phyloP scores from a whole-genome alignment of 2,113 vertebrate genomes.

The Gnathonemus echidnorhynchus region DNA sequence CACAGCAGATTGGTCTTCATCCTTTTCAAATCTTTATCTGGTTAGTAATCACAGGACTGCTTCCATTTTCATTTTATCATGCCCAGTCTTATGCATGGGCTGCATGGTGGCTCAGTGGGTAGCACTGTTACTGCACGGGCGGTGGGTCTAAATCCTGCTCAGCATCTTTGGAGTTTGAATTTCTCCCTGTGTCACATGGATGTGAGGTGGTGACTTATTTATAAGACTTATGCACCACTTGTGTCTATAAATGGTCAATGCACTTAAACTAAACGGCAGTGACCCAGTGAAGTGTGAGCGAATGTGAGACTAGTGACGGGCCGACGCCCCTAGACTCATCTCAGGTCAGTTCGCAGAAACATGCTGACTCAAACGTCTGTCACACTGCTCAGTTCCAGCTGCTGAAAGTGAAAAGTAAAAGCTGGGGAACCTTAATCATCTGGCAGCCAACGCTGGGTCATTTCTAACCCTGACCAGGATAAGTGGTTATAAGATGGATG shows the following conservation, averaged over 20 bases:
- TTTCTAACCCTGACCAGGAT: not conserved
- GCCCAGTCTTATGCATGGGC: not conserved
- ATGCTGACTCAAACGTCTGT: not conserved
- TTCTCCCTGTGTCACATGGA: not conserved
- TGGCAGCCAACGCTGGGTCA: not conserved
- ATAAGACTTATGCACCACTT: not conserved
- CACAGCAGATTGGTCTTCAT: not conserved
- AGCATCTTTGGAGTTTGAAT: not conserved
- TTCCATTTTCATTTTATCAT: not conserved
- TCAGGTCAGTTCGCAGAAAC: not conserved
- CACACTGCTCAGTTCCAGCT: not conserved
- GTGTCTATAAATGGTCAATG: not conserved
- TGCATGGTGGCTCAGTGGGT: not conserved
- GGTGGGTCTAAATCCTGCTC: not conserved
- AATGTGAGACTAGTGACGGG: not conserved
- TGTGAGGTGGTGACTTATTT: not conserved
- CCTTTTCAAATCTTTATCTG: not conserved
- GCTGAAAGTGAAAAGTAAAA: not conserved
- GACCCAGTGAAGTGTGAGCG: not conserved
- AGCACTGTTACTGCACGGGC: not conserved
- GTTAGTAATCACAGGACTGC: not conserved
- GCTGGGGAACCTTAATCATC: not conserved
- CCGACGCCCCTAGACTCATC: not conserved
- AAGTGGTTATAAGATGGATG: not conserved
- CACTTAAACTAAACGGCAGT: not conserved